Evolutionary conservation across 2,113 vertebrate genomes (phyloP).

Genomic region (Gadus macrocephalus): DNA sequence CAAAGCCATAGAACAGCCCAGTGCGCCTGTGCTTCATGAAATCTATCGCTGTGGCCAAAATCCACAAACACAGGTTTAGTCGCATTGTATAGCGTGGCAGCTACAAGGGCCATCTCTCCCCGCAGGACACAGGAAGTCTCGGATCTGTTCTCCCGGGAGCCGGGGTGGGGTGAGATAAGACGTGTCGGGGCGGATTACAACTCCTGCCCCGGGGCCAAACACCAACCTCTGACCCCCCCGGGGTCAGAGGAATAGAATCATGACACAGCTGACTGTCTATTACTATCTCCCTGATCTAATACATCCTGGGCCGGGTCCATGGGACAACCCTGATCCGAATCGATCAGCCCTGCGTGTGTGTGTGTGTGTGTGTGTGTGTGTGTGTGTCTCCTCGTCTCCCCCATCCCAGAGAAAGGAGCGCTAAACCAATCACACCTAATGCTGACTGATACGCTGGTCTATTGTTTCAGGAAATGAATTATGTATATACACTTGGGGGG

Average conservation of each 20-base stretch:
- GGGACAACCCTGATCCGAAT: slow-evolving; percentile 44
- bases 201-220: slow-evolving; percentile 39
- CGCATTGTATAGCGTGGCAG: slow-evolving; percentile 3
- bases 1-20: slow-evolving; percentile 40
- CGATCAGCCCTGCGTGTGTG: slow-evolving; percentile 29
- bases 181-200: slow-evolving; percentile 24
- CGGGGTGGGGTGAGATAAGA: neutral
- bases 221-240: slow-evolving; percentile 49
- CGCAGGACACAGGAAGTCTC: slow-evolving; percentile 24
- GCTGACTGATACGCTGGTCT: slow-evolving; percentile 24
- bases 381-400: slow-evolving; percentile 3
- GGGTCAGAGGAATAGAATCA: slow-evolving; percentile 44
- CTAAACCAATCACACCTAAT: slow-evolving; percentile 33
- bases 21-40: slow-evolving; percentile 47
- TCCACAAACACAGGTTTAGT: slow-evolving; percentile 22
- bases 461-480: slow-evolving; percentile 40
- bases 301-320: slow-evolving; percentile 42
- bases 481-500: slow-evolving; percentile 23
- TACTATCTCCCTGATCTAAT: slow-evolving; percentile 61
- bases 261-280: slow-evolving; percentile 65
- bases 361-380: slow-evolving; percentile 4
- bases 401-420: slow-evolving; percentile 16
- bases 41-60: slow-evolving; percentile 31
- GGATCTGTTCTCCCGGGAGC: slow-evolving; percentile 26
- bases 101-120: slow-evolving; percentile 21